These are phyloP conservation scores for Uropetala carovei DNA, from an alignment of 2,888 invertebrate genomes.

Conservation along the genomic window DNA sequence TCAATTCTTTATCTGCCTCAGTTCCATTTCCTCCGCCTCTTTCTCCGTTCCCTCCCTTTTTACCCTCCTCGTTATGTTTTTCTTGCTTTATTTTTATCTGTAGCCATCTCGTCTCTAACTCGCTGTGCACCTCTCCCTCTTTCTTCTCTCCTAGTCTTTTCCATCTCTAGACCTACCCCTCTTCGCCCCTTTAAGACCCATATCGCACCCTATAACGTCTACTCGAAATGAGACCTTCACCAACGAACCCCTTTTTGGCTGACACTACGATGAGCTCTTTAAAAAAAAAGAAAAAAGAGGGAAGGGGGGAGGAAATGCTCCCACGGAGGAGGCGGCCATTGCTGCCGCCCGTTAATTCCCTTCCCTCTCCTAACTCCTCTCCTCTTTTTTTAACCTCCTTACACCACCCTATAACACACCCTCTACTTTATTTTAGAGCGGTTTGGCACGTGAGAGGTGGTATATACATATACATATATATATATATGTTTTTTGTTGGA, in stretches of 20 bases:
- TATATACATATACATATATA: background rate
- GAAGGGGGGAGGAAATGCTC: background rate
- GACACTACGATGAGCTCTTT: slow-evolving; percentile 9
- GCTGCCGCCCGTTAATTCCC: slow-evolving; percentile 35
- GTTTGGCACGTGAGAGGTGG: background rate
- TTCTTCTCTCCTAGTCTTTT: background rate
- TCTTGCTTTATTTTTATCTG: background rate
- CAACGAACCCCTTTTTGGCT: background rate
- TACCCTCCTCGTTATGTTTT: background rate
- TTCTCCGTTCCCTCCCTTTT: background rate
- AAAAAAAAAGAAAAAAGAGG: no score
- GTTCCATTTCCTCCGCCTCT: background rate
- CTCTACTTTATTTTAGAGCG: no score
- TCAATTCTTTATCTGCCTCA: slow-evolving; percentile 34
- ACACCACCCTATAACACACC: background rate
- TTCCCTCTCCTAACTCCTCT: background rate
- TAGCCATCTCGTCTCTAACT: background rate
- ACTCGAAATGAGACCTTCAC: background rate
- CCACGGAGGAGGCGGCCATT: slow-evolving; percentile 8
- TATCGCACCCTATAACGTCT: slow-evolving; percentile 31
- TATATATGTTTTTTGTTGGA: no score
- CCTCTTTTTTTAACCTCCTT: background rate
- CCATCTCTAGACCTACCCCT: background rate
- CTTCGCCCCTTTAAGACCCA: background rate
- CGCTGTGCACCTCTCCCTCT: no score